A percentile compares a stretch with the other conserved stretches of the same genome.
These are phyloP conservation scores for Ctena decussata DNA, from an alignment of 2,888 invertebrate species.

Conservation along the genomic window DNA sequence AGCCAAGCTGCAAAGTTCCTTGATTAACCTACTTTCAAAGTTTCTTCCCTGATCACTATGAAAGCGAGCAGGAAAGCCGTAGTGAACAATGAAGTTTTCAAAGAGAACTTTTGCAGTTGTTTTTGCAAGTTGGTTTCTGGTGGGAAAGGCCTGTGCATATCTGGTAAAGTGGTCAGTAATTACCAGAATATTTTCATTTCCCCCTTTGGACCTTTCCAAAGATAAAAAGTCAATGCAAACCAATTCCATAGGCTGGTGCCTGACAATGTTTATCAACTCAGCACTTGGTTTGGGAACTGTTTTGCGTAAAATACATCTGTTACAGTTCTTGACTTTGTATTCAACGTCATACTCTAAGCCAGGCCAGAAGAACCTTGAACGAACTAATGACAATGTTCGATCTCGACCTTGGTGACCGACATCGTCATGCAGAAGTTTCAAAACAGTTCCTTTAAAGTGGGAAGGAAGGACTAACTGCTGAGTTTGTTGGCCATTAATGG, in stretches of 20 bases:
- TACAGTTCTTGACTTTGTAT: neutral
- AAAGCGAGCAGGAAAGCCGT: neutral
- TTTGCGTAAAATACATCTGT: constrained; percentile 8
- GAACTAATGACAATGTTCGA: neutral
- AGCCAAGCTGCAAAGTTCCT: constrained; percentile 16
- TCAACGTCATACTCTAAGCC: constrained; percentile 15
- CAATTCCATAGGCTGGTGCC: constrained; percentile 26
- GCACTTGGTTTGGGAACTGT: neutral
- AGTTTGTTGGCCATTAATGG: neutral
- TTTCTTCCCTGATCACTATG: constrained; percentile 8
- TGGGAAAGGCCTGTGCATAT: constrained; percentile 35
- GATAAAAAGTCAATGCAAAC: constrained; percentile 31
- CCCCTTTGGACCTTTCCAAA: neutral
- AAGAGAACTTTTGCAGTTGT: constrained; percentile 35
- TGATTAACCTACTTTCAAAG: constrained; percentile 35
- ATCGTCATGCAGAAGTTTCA: constrained; percentile 17
- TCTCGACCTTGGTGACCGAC: neutral
- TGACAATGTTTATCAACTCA: constrained; percentile 16
- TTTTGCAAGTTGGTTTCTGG: constrained; percentile 35
- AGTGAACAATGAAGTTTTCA: neutral
- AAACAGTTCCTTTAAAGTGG: neutral
- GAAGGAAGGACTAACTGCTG: neutral
- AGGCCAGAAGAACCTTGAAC: constrained; percentile 28
- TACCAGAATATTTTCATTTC: constrained; percentile 7
- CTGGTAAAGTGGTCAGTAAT: constrained; percentile 31